A percentile compares a stretch with the other conserved stretches of the same genome.
These are phyloP conservation scores for Chrysogorgia sp. DNA, from an alignment of 92 coral and sea anemone genomes.

Conservation along the genomic window DNA sequence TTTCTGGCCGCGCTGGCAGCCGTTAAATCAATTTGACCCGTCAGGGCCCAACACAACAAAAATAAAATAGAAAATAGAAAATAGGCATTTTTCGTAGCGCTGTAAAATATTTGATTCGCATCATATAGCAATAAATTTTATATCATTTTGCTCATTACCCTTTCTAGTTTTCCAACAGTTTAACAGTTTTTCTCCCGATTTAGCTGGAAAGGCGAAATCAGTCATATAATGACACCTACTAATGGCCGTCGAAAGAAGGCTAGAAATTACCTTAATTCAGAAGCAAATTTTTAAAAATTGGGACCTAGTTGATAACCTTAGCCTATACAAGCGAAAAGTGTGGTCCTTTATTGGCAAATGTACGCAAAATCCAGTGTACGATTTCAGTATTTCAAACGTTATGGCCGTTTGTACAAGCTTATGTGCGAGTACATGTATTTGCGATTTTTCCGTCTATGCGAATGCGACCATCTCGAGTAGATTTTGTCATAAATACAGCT, in stretches of 20 bases:
- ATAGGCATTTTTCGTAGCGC: too few relatives aligned
- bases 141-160: too few relatives aligned
- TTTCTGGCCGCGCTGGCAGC: background rate
- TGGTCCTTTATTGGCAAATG: too few relatives aligned
- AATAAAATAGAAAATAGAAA: too few relatives aligned
- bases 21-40: too few relatives aligned
- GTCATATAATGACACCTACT: background rate
- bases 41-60: too few relatives aligned
- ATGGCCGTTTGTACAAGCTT: background rate
- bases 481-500: background rate
- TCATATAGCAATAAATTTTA: too few relatives aligned
- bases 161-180: background rate
- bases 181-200: background rate
- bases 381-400: too few relatives aligned
- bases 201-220: background rate
- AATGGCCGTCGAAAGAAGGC: background rate
- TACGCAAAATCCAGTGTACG: too few relatives aligned
- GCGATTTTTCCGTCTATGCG: background rate
- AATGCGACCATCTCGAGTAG: too few relatives aligned
- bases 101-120: too few relatives aligned
- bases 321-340: too few relatives aligned
- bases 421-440: background rate
- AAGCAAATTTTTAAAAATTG: background rate
- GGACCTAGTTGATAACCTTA: background rate
- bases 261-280: background rate